Evolutionary conservation across 2,113 vertebrate species (phyloP).

Genomic region (Trogon surrucura): DNA sequence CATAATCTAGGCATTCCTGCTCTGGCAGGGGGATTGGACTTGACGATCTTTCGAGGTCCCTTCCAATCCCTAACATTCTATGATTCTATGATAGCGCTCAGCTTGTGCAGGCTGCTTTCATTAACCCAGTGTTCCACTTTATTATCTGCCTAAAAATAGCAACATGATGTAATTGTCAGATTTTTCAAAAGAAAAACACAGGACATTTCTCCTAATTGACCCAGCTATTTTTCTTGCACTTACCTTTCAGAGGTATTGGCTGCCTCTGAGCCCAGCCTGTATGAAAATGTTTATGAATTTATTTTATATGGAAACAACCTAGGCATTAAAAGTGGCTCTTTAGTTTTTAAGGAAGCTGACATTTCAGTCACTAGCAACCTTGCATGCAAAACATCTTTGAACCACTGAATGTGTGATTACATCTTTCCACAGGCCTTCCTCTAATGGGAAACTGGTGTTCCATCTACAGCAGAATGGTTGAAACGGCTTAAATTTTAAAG

Average conservation of each 20-base stretch:
- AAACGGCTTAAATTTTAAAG: neutral
- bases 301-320: neutral
- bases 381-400: neutral
- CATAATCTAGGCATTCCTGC: no score
- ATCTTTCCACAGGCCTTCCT: conserved; percentile 10
- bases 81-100: neutral
- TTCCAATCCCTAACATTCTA: no score
- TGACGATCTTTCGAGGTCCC: no score
- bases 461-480: neutral
- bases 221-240: neutral
- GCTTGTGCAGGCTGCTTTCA: neutral
- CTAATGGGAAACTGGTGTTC: conserved; percentile 2
- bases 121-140: conserved; percentile 8
- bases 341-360: neutral
- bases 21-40: no score
- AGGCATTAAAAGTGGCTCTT: neutral
- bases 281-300: neutral
- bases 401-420: neutral
- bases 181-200: neutral
- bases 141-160: conserved; percentile 32
- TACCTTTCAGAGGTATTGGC: neutral
- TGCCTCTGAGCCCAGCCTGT: neutral
- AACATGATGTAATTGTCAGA: neutral
- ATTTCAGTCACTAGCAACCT: neutral
- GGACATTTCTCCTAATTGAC: neutral